Conservation (phyloP, 2,113 vertebrate genomes). For the Lipophrys pholis region DNA sequence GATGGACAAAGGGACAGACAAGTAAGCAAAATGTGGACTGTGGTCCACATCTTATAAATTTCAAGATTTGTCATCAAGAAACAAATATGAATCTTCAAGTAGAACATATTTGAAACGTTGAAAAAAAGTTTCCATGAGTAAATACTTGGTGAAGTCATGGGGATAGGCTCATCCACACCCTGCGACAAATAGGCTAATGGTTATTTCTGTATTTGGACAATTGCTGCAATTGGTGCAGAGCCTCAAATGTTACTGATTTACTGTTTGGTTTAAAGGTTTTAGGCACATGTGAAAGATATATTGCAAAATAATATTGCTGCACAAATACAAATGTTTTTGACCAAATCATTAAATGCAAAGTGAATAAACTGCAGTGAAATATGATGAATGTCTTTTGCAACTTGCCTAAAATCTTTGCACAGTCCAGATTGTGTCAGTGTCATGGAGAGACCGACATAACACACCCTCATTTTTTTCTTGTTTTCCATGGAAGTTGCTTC, state of each 20-base stretch:
- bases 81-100: background rate
- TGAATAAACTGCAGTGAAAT: no score
- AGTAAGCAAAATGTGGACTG: background rate
- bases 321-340: no score
- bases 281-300: no score
- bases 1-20: background rate
- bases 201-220: conserved; percentile 20
- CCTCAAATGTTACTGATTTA: no score
- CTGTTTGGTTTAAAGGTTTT: no score
- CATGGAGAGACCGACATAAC: conserved; percentile 28
- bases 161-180: conserved; percentile 11
- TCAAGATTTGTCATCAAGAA: background rate
- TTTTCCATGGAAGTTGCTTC: background rate
- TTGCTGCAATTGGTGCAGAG: background rate
- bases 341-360: no score
- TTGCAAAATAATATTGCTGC: no score
- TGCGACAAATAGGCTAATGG: conserved; percentile 15
- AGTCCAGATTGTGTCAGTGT: conserved; percentile 12
- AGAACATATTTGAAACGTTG: background rate
- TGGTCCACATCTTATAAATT: background rate
- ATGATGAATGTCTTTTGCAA: no score
- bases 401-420: no score
- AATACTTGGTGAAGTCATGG: conserved; percentile 58
- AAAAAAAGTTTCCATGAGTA: background rate
- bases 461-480: conserved; percentile 20